Evolutionary conservation across 2,113 vertebrate species (phyloP), one percentile per base, ranked within the genome.

Genomic region (Gobius niger): DNA sequence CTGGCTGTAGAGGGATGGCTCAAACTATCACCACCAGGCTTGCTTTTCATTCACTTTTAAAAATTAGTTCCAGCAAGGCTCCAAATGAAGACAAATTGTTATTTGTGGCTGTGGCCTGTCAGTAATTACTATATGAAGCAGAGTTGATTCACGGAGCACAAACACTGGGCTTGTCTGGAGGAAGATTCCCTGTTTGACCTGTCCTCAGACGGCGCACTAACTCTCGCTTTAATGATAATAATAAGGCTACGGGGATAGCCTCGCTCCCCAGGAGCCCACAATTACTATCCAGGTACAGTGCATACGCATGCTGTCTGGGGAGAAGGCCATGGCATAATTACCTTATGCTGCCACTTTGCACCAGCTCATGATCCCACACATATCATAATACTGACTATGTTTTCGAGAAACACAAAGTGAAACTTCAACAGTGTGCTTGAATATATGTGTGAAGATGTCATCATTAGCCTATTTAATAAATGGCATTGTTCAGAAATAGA

Each of bases 181-280:
- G 40, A 87, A 67, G 81, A 83, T 80, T 82, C 70, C 61, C 65
- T 62, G 63, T 83, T 86, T 44, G 24, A 74, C 82, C 86, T 83
- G 82, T 80, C 85, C 79, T 84, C 82, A 90, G 86, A 91, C 87
- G 76, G 85, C 80, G 9, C 74, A 70, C 82, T 85, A 88, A 89
- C 88, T 89, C 89, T 84, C 85, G 75, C 87, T 89, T 85, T 85
- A 90, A 88, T 88, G 83, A 90, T 92, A 93, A 93, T 93, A 92
- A 92, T 89, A 93, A 80, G 87, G 78, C 86, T 82, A 84, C 83
- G 79, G 78, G 78, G 87, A 89, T 88, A 90, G 71, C 85, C 89
- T 91, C 87, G 83, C 80, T 87, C 78, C 79, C 78, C 79, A 63
- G 53, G 82, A 90, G 82, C 85, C 87, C 85, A 86, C 91, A 93